Percentiles rank a stretch among this genome's conserved stretches.
Evolutionary conservation across 2,888 invertebrate genomes (phyloP).

Genomic region (Teleiodes luculella): DNA sequence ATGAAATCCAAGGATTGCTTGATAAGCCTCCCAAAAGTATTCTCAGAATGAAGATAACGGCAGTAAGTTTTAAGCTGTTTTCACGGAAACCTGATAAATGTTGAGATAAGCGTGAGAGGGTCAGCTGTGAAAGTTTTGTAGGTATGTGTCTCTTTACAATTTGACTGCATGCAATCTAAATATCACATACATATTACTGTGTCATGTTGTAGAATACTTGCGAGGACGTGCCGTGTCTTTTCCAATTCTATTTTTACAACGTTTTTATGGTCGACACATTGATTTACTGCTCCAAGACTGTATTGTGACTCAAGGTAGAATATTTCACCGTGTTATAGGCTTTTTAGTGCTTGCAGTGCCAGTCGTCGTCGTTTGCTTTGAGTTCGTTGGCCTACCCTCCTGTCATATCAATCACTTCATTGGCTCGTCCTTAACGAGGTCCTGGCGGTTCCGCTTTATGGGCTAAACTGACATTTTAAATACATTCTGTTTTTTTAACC

Average conservation of each 20-base stretch:
- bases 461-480: slow-evolving; percentile 14
- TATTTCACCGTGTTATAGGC: slow-evolving; percentile 48
- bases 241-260: slow-evolving; percentile 50
- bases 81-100: slow-evolving; percentile 68
- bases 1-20: neutral
- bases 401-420: slow-evolving; percentile 45
- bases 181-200: slow-evolving; percentile 13
- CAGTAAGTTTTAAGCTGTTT: slow-evolving; percentile 47
- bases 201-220: slow-evolving; percentile 12
- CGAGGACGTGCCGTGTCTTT: slow-evolving; percentile 29
- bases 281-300: slow-evolving; percentile 53
- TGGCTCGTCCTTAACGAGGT: slow-evolving; percentile 32
- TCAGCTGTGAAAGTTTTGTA: slow-evolving; percentile 51
- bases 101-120: slow-evolving; percentile 52
- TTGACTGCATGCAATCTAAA: slow-evolving; percentile 22
- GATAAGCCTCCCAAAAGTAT: slow-evolving; percentile 27
- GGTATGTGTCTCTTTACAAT: slow-evolving; percentile 31
- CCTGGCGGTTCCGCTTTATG: slow-evolving; percentile 20
- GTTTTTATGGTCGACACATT: slow-evolving; percentile 43
- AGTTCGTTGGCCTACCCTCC: slow-evolving; percentile 49
- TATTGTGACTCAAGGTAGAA: slow-evolving; percentile 54
- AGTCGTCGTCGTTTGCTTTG: slow-evolving; percentile 42
- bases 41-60: slow-evolving; percentile 59
- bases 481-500: slow-evolving; percentile 8
- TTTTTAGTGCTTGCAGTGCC: slow-evolving; percentile 54